Conservation (phyloP, 1,140 invertebrate genomes). For the Planococcus citri region DNA sequence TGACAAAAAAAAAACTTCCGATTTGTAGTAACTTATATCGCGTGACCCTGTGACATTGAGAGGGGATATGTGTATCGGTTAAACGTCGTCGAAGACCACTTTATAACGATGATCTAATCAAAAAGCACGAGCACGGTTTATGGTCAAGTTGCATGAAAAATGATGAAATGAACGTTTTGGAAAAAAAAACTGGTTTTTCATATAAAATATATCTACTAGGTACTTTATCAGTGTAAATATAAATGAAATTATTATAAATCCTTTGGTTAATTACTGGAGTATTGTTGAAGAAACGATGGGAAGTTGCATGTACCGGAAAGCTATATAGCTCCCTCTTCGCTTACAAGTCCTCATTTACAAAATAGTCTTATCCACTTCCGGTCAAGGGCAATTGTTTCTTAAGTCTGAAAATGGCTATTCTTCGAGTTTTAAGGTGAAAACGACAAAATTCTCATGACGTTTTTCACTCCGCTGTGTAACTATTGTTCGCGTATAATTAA, state of each 20-base stretch:
- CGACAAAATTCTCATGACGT: slow-evolving; percentile 2
- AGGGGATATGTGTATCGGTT: no score
- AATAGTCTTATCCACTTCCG: background rate
- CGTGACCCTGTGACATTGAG: no score
- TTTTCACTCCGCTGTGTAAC: background rate
- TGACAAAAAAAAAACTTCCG: no score
- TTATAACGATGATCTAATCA: background rate
- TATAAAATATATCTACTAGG: no score
- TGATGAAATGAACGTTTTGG: no score
- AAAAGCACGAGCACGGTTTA: background rate
- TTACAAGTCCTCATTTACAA: background rate
- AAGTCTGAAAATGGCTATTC: background rate
- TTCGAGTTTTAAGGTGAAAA: background rate
- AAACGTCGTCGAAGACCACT: no score
- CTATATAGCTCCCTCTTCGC: background rate
- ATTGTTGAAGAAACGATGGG: background rate
- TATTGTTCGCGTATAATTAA: slow-evolving; percentile 2
- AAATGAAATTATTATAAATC: slow-evolving; percentile 5
- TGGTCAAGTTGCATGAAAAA: no score
- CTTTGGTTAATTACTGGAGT: background rate
- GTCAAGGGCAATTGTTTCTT: background rate
- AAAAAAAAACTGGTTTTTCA: no score
- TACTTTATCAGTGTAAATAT: background rate
- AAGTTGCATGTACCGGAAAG: background rate
- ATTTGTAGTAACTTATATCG: no score